Percentiles rank a stretch among this genome's conserved stretches.
These are phyloP conservation scores for Orussus abietinus DNA, from an alignment of 1,140 invertebrate species.

Conservation along the genomic window DNA sequence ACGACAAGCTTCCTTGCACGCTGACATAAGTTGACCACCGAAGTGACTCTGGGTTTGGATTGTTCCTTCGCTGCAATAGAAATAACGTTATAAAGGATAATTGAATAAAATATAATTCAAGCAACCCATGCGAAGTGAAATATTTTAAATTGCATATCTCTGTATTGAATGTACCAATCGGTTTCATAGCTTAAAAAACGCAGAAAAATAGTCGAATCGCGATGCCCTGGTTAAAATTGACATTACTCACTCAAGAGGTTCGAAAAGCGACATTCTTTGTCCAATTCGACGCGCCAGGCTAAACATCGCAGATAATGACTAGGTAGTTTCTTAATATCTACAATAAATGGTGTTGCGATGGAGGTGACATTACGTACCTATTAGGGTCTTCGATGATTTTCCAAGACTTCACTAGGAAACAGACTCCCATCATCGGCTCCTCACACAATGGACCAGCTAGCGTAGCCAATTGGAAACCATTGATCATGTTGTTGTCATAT, in stretches of 20 bases:
- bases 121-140: no score
- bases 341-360: no score
- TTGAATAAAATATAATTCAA: slow-evolving; percentile 4
- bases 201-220: no score
- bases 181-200: no score
- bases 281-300: no score
- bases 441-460: slow-evolving; percentile 89
- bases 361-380: slow-evolving; percentile 37
- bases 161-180: no score
- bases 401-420: slow-evolving; percentile 85
- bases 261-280: no score
- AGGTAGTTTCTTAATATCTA: no score
- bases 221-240: no score
- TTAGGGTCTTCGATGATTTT: slow-evolving; percentile 52
- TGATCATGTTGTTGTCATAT: slow-evolving; percentile 80
- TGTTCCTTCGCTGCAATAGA: slow-evolving; percentile 36
- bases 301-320: no score
- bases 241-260: no score
- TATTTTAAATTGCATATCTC: no score
- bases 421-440: slow-evolving; percentile 93
- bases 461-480: slow-evolving; percentile 92
- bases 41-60: slow-evolving; percentile 43
- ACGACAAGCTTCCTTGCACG: slow-evolving; percentile 83
- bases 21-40: slow-evolving; percentile 87
- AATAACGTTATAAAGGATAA: slow-evolving; percentile 2